These are phyloP conservation scores for Phaetusa simplex DNA, from an alignment of 2,113 vertebrate genomes.

Conservation along the genomic window DNA sequence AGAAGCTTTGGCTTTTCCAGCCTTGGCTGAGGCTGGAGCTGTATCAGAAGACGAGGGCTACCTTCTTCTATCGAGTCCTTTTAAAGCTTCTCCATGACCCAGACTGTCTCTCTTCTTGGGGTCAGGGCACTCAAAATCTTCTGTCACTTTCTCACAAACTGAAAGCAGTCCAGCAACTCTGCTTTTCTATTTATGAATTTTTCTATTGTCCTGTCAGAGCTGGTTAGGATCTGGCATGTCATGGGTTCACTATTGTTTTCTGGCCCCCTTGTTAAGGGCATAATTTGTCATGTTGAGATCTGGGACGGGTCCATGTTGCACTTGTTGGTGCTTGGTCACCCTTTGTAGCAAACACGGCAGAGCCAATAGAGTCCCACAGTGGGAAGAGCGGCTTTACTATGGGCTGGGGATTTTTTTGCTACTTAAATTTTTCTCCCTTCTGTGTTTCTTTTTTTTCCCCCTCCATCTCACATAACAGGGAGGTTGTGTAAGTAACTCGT, in stretches of 20 bases:
- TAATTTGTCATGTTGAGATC: conserved; percentile 16
- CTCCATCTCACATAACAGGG: neutral
- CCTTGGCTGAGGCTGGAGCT: neutral
- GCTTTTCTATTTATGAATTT: neutral
- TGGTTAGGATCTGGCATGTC: neutral
- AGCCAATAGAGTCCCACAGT: neutral
- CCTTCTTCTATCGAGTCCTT: neutral
- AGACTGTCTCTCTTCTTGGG: neutral
- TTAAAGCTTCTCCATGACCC: neutral
- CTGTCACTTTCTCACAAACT: neutral
- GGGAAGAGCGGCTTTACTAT: neutral
- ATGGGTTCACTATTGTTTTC: neutral
- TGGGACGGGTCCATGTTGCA: neutral
- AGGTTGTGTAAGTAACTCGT: neutral
- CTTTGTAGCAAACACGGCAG: neutral
- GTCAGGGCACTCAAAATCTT: neutral
- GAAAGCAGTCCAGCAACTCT: neutral
- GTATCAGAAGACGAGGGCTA: neutral
- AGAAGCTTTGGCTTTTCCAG: neutral
- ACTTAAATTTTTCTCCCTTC: neutral
- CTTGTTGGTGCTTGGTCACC: neutral
- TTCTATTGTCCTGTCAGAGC: conserved; percentile 32
- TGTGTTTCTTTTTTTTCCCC: neutral
- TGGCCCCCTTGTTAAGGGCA: neutral
- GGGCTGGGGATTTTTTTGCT: neutral